Conservation (phyloP, 2,797 vertebrate species). For the Tokudaia muenninki region DNA sequence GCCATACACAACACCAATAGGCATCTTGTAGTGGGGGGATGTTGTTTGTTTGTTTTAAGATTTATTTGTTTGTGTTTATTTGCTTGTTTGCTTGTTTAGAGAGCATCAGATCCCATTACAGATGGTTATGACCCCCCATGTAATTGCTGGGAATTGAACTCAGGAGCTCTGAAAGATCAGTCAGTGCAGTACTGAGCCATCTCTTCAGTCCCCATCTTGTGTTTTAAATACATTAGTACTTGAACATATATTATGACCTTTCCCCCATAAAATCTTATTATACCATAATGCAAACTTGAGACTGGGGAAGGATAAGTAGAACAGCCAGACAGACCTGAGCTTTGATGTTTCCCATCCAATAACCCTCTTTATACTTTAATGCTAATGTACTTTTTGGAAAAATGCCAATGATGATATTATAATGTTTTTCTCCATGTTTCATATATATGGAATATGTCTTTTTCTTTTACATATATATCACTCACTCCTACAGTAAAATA, state of each 20-base stretch:
- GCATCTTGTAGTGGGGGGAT: background rate
- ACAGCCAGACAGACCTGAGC: background rate
- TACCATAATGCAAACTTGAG: slow-evolving; percentile 12
- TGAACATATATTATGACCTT: slow-evolving; percentile 37
- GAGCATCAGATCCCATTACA: background rate
- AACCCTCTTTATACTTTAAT: slow-evolving; percentile 32
- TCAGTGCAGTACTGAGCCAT: background rate
- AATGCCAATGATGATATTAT: slow-evolving; percentile 64
- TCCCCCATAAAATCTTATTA: slow-evolving; percentile 18
- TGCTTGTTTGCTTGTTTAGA: background rate
- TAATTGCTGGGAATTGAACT: background rate
- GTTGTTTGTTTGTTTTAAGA: background rate
- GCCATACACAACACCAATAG: background rate
- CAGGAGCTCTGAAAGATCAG: background rate
- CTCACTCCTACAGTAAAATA: background rate
- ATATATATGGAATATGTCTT: background rate
- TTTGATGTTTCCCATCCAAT: slow-evolving; percentile 37
- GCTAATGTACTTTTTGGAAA: slow-evolving; percentile 71
- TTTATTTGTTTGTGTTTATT: background rate
- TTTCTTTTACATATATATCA: background rate
- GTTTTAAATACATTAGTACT: background rate
- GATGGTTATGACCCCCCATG: background rate
- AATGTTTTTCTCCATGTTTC: background rate
- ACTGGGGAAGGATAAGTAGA: slow-evolving; percentile 32
- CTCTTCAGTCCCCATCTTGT: background rate